Evolutionary conservation across 1,140 invertebrate species (phyloP).

Genomic region (Campoletis sonorensis): DNA sequence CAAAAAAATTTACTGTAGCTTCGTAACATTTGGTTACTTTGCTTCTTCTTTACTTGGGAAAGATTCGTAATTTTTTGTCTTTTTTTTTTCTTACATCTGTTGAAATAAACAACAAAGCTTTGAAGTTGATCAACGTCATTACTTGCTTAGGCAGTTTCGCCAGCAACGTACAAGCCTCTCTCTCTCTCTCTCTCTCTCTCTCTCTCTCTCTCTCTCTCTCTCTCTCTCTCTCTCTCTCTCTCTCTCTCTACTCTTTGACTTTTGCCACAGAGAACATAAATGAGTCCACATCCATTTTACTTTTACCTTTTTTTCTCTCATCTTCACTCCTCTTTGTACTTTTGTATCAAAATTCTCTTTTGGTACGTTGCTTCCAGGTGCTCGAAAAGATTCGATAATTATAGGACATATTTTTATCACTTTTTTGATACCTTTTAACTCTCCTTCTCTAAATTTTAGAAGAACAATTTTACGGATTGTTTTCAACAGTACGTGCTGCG

Average conservation of each 20-base stretch:
- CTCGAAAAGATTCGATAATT: neutral
- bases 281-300: neutral
- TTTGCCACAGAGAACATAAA: neutral
- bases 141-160: too few species aligned
- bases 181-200: too few species aligned
- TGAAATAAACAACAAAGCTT: too few species aligned
- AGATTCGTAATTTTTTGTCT: too few species aligned
- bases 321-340: neutral
- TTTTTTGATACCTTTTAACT: neutral
- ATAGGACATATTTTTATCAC: neutral
- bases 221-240: too few species aligned
- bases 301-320: neutral
- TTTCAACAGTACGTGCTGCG: neutral
- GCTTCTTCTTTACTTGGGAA: too few species aligned
- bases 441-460: neutral
- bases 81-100: too few species aligned
- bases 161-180: too few species aligned
- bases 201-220: too few species aligned
- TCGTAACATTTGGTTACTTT: too few species aligned
- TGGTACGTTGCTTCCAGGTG: neutral
- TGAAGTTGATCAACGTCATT: too few species aligned
- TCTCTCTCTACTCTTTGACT: constrained; percentile 3
- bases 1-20: too few species aligned
- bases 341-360: constrained; percentile 1
- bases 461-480: neutral